Evolutionary conservation across 2,888 invertebrate species (phyloP), one percentile per base, ranked within the genome.

Genomic region (Acholoe squamosa): DNA sequence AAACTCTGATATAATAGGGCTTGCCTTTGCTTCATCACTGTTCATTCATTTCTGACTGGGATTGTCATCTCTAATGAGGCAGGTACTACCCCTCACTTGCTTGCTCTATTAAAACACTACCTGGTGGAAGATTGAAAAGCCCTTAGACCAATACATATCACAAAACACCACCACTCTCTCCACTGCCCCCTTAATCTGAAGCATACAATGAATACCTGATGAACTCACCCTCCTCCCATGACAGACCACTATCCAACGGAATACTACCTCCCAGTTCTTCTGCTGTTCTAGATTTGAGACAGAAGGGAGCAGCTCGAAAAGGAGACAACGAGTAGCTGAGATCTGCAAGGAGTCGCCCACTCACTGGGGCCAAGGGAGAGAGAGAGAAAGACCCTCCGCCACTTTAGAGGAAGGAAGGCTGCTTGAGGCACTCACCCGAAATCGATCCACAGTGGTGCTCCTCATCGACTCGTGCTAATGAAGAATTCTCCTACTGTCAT

Each of bases 381-480:
- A 43, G 43, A 43, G 43, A 10, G 43, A 10, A 43, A 10, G 43
- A 43, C 43, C 43, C 43, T 10, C 43, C 10, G 43, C 43, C 43
- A 43, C 43, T 43, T 7, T 43, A 10, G 10, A 43, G 43, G 43
- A 43, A 43, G 43, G 43, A 43, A 43, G 43, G 61, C 61, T 61
- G 22, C 61, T 61, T 61, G 61, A 25, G 31, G 31, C 76, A 76
- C 76, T 31, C 76, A 76, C 76, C 76, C 76, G 76, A 31, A 25
- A 80, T 80, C 80, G 80, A 80, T 80, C 28, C 22, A 19, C 19
- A 5, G 76, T 5, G 34, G 43, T 80, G n/a, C 19, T 43, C 80
- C 80, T 25, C 80, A 19, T 25, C 80, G 80, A 19, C 80, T n/a
- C 19, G 34, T 43, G 80, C 80, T 80, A 80, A 80, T 80, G 80